A percentile compares a stretch with the other conserved stretches of the same genome.
Conservation (phyloP, 2,888 invertebrate species). For the Coleophora flavipennella region DNA sequence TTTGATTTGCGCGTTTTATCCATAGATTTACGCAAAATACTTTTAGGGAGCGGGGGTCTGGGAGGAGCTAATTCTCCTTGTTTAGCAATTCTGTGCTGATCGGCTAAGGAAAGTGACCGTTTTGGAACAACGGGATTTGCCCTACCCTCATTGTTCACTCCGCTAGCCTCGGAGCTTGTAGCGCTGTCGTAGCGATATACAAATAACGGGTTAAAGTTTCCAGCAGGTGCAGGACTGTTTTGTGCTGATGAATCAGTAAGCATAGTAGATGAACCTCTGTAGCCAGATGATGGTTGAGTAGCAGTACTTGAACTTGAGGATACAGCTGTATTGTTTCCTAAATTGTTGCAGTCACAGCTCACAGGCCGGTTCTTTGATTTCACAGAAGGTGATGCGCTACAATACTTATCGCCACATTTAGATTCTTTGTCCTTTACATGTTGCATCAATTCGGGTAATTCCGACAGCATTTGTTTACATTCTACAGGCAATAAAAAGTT, state of each 20-base stretch:
- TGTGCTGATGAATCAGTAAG: conserved; percentile 83
- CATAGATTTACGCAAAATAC: conserved; percentile 78
- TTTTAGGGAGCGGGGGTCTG: conserved; percentile 80
- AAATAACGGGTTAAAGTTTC: conserved; percentile 80
- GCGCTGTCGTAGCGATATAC: conserved; percentile 87
- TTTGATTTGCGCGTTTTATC: conserved; percentile 72
- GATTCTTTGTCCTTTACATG: conserved; percentile 73
- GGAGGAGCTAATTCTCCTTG: conserved; percentile 75
- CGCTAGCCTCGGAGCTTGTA: conserved; percentile 81
- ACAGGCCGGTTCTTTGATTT: conserved; percentile 73
- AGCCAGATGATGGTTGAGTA: conserved; percentile 89
- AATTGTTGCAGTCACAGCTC: conserved; percentile 74
- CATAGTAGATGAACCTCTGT: conserved; percentile 88
- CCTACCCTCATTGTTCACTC: conserved; percentile 70
- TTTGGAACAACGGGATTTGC: conserved; percentile 75
- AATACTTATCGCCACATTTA: conserved; percentile 55
- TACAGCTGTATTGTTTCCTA: conserved; percentile 69
- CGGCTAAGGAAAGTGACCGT: conserved; percentile 77
- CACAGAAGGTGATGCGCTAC: conserved; percentile 49
- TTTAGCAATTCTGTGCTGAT: conserved; percentile 55
- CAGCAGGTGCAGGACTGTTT: conserved; percentile 75
- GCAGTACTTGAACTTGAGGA: conserved; percentile 80
- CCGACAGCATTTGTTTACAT: conserved; percentile 83
- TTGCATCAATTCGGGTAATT: conserved; percentile 83
- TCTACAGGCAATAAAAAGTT: conserved; percentile 90